Evolutionary conservation across 2,797 vertebrate species (phyloP).

Genomic region (Avahi laniger): DNA sequence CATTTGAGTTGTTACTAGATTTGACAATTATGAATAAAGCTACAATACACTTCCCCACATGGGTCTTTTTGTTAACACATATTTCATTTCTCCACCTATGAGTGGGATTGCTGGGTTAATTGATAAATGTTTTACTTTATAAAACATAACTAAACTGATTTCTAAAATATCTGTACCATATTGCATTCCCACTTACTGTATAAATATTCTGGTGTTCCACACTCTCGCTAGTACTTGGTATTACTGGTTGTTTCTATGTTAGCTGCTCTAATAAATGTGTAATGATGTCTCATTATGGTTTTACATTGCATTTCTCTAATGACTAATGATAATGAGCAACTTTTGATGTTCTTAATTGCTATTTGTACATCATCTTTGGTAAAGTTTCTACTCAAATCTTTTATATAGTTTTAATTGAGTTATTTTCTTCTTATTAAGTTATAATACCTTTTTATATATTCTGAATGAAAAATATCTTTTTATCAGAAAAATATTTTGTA

Average conservation of each 20-base stretch:
- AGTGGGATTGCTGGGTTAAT: not conserved
- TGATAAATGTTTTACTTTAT: not conserved
- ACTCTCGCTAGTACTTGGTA: not conserved
- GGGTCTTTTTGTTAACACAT: not conserved
- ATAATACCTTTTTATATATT: not conserved
- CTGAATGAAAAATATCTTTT: not conserved
- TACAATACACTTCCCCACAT: not conserved
- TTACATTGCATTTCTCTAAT: not conserved
- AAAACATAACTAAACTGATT: not conserved
- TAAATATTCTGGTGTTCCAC: not conserved
- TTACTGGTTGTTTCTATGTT: not conserved
- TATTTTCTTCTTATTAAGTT: not conserved
- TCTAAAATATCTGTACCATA: not conserved
- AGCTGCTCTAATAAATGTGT: not conserved
- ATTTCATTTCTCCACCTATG: not conserved
- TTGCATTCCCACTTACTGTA: not conserved
- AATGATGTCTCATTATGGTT: not conserved
- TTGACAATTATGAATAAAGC: not conserved
- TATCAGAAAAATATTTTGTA: not conserved
- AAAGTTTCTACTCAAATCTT: not conserved
- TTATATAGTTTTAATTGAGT: not conserved
- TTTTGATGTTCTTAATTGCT: not conserved
- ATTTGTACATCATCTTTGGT: not conserved
- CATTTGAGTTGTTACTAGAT: not conserved
- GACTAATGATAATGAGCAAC: not conserved